Conservation (phyloP, 2,797 vertebrate species). For the Meda fulgida region DNA sequence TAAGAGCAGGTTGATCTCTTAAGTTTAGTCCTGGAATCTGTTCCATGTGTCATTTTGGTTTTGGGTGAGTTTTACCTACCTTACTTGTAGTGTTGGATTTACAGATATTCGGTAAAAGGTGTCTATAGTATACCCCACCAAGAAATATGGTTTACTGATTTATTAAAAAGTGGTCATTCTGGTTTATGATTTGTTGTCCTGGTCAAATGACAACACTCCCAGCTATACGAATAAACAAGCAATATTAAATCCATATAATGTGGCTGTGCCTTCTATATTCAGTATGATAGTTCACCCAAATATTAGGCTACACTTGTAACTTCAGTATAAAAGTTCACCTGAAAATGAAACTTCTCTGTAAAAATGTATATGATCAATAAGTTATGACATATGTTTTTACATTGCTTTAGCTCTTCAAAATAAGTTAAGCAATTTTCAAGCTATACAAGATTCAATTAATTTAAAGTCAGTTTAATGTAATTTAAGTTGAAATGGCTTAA, state of each 20-base stretch:
- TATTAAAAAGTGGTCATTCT: constrained; percentile 3
- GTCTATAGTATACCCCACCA: not conserved
- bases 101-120: not conserved
- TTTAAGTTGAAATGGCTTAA: too few species aligned
- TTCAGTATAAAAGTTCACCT: not conserved
- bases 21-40: constrained; percentile 35
- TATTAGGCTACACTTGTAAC: too few species aligned
- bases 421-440: too few species aligned
- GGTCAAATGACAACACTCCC: not conserved
- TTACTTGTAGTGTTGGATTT: not conserved
- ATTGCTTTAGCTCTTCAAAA: too few species aligned
- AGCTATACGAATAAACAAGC: not conserved
- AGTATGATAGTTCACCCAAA: not conserved
- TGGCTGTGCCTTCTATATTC: not conserved
- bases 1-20: not conserved
- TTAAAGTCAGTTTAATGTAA: too few species aligned
- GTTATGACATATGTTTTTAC: too few species aligned
- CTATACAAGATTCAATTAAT: too few species aligned
- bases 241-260: not conserved
- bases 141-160: not conserved
- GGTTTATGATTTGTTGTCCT: constrained; percentile 1
- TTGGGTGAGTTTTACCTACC: constrained; percentile 44
- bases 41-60: constrained; percentile 24
- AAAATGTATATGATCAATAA: too few species aligned
- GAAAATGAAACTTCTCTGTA: not conserved